Percentiles rank a stretch among this genome's conserved stretches.
These are phyloP conservation scores for Lacerta bilineata DNA, from an alignment of 2,797 vertebrate genomes.

Conservation along the genomic window DNA sequence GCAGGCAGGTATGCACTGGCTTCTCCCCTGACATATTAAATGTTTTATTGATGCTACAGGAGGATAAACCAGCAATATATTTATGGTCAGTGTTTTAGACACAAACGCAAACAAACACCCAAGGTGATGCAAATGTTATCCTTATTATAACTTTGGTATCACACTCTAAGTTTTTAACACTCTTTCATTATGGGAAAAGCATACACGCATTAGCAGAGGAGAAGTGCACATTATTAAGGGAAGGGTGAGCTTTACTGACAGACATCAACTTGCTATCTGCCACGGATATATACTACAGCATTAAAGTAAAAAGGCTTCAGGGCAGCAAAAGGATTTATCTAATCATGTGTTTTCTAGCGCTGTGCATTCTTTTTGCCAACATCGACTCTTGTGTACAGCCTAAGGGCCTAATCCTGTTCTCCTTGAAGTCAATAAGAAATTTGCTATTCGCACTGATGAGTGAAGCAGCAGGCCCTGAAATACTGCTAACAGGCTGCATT, in stretches of 20 bases:
- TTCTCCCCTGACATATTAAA: constrained; percentile 1
- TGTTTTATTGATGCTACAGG: constrained; percentile 24
- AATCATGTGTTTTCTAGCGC: constrained; percentile 65
- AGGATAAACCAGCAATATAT: not conserved
- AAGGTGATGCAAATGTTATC: constrained; percentile 35
- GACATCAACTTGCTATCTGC: constrained; percentile 62
- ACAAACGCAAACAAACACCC: not conserved
- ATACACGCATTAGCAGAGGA: not conserved
- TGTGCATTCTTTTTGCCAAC: constrained; percentile 59
- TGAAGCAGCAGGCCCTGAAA: constrained; percentile 32
- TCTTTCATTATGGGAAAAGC: constrained; percentile 43
- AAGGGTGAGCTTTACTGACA: constrained; percentile 68
- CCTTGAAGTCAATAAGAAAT: constrained; percentile 57
- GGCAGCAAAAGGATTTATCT: constrained; percentile 72
- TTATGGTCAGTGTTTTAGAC: not conserved
- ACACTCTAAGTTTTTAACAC: constrained; percentile 16
- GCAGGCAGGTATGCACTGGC: not conserved
- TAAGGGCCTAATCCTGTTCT: constrained; percentile 64
- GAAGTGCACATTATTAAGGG: constrained; percentile 56
- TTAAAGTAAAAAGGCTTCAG: constrained; percentile 66
- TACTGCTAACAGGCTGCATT: not conserved
- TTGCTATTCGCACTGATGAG: constrained; percentile 51
- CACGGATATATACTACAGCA: constrained; percentile 63
- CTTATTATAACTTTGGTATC: constrained; percentile 49
- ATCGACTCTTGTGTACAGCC: constrained; percentile 70